Evolutionary conservation across 2,797 vertebrate genomes (phyloP).

Genomic region (Odontamblyopus rebecca): DNA sequence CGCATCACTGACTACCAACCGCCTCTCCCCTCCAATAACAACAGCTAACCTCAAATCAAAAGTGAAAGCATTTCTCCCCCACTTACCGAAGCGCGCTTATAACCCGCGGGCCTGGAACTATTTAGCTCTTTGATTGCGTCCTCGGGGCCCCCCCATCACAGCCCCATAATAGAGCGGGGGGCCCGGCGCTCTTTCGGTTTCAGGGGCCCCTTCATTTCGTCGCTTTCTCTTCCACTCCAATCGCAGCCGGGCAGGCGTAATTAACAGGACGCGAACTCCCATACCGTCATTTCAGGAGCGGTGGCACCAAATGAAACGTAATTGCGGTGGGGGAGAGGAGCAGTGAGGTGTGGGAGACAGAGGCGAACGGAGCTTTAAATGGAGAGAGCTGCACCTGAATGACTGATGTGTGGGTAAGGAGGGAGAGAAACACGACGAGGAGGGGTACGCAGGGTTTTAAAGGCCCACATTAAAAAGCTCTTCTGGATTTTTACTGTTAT

Average conservation of each 20-base stretch:
- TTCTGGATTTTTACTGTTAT: no score
- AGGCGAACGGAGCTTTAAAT: constrained; percentile 60
- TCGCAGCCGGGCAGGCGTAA: constrained; percentile 62
- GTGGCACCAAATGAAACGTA: constrained; percentile 75
- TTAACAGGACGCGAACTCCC: constrained; percentile 72
- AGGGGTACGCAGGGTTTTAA: background rate
- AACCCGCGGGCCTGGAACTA: constrained; percentile 28
- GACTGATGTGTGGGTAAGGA: constrained; percentile 39
- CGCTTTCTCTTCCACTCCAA: constrained; percentile 36
- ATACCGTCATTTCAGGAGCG: constrained; percentile 65
- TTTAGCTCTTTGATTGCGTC: constrained; percentile 55
- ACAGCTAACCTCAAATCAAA: constrained; percentile 16
- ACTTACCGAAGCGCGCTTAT: constrained; percentile 16
- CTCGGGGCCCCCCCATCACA: constrained; percentile 52
- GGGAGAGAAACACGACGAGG: background rate
- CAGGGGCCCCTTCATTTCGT: constrained; percentile 59
- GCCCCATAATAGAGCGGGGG: constrained; percentile 45
- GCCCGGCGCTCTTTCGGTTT: constrained; percentile 40
- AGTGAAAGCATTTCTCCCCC: constrained; percentile 15
- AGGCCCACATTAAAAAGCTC: no score
- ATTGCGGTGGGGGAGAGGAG: constrained; percentile 71
- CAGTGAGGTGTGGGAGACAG: constrained; percentile 51
- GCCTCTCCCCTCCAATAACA: background rate
- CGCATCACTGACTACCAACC: constrained; percentile 10
- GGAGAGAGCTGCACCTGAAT: constrained; percentile 42